Percentiles rank a stretch among this genome's conserved stretches.
Evolutionary conservation across 2,797 vertebrate species (phyloP).

Genomic region (Sternarchorhynchus goeldii): DNA sequence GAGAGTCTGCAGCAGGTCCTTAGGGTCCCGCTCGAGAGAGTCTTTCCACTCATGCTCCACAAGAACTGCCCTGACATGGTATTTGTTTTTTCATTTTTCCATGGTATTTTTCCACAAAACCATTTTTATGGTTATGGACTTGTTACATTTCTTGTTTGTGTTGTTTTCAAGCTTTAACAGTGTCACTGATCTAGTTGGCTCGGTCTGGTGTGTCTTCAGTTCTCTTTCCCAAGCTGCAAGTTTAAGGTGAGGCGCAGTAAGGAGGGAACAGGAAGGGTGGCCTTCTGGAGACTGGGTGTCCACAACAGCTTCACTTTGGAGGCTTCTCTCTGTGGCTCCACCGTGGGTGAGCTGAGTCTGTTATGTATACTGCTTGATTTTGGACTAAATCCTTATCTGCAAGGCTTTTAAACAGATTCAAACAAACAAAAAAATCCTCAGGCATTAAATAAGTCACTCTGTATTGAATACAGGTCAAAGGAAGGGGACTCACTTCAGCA

Average conservation of each 20-base stretch:
- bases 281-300: slow-evolving; percentile 78
- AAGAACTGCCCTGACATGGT: slow-evolving; percentile 78
- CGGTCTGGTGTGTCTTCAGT: slow-evolving; percentile 57
- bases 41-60: slow-evolving; percentile 78
- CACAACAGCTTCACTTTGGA: slow-evolving; percentile 80
- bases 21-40: slow-evolving; percentile 54
- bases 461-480: slow-evolving; percentile 65
- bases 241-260: slow-evolving; percentile 75
- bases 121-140: neutral
- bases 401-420: neutral
- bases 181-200: no score
- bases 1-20: slow-evolving; percentile 45
- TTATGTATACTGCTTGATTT: neutral
- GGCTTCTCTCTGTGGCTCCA: slow-evolving; percentile 74
- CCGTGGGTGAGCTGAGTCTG: slow-evolving; percentile 67
- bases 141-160: no score
- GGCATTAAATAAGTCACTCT: neutral
- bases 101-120: no score
- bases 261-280: slow-evolving; percentile 74
- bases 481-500: slow-evolving; percentile 69
- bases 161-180: no score
- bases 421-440: neutral
- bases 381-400: neutral
- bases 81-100: neutral
- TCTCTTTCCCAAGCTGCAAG: slow-evolving; percentile 75